phyloP scores from a whole-genome alignment of 2,888 invertebrate species.

The Globia sparganii region DNA sequence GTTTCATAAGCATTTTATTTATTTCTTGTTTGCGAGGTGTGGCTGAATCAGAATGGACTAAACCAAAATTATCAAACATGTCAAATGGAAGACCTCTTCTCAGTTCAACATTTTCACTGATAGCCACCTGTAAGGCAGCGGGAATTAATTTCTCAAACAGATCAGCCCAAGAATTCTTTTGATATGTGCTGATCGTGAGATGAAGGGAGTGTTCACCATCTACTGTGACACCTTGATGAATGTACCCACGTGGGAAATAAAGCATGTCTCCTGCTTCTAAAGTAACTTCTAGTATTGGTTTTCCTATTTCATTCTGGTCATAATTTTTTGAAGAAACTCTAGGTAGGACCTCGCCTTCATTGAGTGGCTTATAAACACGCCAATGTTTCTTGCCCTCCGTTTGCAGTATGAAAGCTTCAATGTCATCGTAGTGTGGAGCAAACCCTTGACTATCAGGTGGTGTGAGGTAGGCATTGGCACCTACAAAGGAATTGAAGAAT shows the following conservation, averaged over 20 bases:
- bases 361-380: conserved; percentile 96
- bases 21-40: conserved; percentile 88
- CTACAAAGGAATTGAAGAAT: conserved; percentile 97
- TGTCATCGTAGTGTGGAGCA: conserved; percentile 99
- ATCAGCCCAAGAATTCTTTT: conserved; percentile 97
- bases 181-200: conserved; percentile 97
- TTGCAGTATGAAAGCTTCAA: conserved; percentile 99
- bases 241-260: conserved; percentile 97
- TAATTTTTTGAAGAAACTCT: conserved; percentile 96
- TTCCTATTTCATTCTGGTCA: conserved; percentile 93
- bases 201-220: conserved; percentile 97
- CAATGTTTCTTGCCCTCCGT: conserved; percentile 98
- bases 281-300: conserved; percentile 94
- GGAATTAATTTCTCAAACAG: conserved; percentile 95
- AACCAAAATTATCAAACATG: conserved; percentile 94
- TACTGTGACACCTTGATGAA: conserved; percentile 96
- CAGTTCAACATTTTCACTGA: conserved; percentile 92
- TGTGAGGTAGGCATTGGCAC: conserved; percentile 98
- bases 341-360: conserved; percentile 93
- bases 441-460: conserved; percentile 99
- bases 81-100: conserved; percentile 95
- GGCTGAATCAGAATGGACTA: conserved; percentile 90
- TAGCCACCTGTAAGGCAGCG: conserved; percentile 93
- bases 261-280: conserved; percentile 97
- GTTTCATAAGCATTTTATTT: conserved; percentile 85